phyloP scores from a whole-genome alignment of 2,113 vertebrate species.

The Oreochromis spilurus region DNA sequence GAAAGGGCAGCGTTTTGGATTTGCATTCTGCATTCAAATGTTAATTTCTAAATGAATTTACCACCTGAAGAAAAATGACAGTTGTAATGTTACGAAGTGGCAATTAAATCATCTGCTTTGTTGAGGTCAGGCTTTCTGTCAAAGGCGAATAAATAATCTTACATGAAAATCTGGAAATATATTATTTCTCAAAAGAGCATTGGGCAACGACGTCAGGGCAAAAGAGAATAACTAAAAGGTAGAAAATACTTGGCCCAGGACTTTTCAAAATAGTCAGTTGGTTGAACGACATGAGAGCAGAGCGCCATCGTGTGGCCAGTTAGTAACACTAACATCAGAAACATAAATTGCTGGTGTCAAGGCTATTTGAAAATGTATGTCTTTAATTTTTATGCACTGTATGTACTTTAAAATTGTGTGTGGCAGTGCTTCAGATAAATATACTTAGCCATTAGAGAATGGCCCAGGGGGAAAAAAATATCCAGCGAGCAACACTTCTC shows the following conservation, averaged over 20 bases:
- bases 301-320: conserved; percentile 36
- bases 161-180: background rate
- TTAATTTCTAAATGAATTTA: background rate
- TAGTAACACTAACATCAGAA: background rate
- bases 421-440: background rate
- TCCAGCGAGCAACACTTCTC: background rate
- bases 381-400: background rate
- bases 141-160: background rate
- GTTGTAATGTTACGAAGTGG: background rate
- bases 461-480: accelerated
- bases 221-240: background rate
- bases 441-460: background rate
- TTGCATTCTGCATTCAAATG: background rate
- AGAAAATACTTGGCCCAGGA: background rate
- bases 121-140: background rate
- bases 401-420: background rate
- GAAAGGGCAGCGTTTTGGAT: background rate
- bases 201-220: background rate
- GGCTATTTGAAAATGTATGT: background rate
- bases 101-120: background rate
- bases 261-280: background rate
- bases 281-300: background rate
- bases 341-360: background rate
- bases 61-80: background rate
- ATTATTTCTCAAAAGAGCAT: background rate